Evolutionary conservation across 2,797 vertebrate species (phyloP), one percentile per base, ranked within the genome.

Genomic region (Lutjanus argentimaculatus): DNA sequence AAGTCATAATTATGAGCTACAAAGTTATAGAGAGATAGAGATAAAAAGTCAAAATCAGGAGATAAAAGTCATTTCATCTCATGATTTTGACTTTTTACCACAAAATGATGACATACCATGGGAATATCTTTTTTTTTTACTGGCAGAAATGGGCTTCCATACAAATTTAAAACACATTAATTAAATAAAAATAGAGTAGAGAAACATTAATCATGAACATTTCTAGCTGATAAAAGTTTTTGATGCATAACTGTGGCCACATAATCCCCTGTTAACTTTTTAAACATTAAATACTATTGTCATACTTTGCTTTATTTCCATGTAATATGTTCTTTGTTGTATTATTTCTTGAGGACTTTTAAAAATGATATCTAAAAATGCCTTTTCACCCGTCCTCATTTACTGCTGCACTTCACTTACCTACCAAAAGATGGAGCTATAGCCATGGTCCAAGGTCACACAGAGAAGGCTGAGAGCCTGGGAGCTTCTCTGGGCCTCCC

Each of bases 371-470:
- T 53, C 8, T 68, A 71, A 22, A 42, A 75, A 74, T 53, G 17
- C 49, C 10, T 15, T 62, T 61, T 65, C 14, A 19, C 21, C 14
- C 6, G 0, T 61, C n/a, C 21, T 55, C 13, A 7, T 8, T 43
- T 36, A 25, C 21, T 45, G 30, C 48, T 83, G 85, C 80, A 76
- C 59, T 92, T 67, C 48, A 51, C 36, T 56, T 59, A 45, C 6
- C 65, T 2, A 75, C 94, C 95, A 95, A 84, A 89, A 91, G 94
- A 92, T 92, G 95, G 94, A 53, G 90, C 92, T 94, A 79, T 45
- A 91, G 84, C 67, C 91, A 86, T 89, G 89, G 65, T 56, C 71
- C 91, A 77, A 13, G 15, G 19, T 76, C 80, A 53, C n/a, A 36
- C 16, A 6, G 48, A 64, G 21, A 14, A 21, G 42, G 61, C 71